A percentile compares a stretch with the other conserved stretches of the same genome.
Conservation (phyloP, 1,140 invertebrate species). For the Drosophila paulistorum region DNA sequence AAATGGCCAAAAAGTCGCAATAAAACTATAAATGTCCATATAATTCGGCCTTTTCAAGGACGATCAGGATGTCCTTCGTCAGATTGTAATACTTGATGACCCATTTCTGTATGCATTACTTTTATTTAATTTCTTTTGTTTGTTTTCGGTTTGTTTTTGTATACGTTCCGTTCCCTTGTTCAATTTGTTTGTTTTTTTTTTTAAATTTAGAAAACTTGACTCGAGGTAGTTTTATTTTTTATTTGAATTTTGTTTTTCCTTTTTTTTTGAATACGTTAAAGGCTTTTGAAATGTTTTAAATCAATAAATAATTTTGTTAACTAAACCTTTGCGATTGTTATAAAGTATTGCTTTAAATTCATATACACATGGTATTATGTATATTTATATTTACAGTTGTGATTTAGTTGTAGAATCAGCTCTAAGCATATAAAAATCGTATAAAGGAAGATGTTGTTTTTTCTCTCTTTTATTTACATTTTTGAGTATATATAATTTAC, state of each 20-base stretch:
- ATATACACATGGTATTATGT: constrained; percentile 15
- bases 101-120: too few relatives aligned
- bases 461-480: not conserved
- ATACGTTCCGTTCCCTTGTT: constrained; percentile 55
- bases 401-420: not conserved
- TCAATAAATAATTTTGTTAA: constrained; percentile 37
- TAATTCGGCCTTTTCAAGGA: too few relatives aligned
- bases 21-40: too few relatives aligned
- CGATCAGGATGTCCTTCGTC: too few relatives aligned
- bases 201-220: constrained; percentile 73
- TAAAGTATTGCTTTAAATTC: constrained; percentile 69
- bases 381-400: constrained; percentile 25
- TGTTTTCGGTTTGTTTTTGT: constrained; percentile 45
- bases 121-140: not conserved
- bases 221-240: constrained; percentile 70
- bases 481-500: constrained; percentile 11
- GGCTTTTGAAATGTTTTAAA: constrained; percentile 26
- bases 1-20: too few relatives aligned
- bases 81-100: too few relatives aligned
- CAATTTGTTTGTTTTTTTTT: constrained; percentile 41
- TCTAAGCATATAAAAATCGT: constrained; percentile 12
- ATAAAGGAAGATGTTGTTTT: constrained; percentile 1
- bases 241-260: constrained; percentile 53
- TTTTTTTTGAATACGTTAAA: constrained; percentile 55
- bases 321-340: constrained; percentile 58